Base-by-base conservation (phyloP, 1,140 invertebrate genomes). In the Octopus bimaculoides region DNA sequence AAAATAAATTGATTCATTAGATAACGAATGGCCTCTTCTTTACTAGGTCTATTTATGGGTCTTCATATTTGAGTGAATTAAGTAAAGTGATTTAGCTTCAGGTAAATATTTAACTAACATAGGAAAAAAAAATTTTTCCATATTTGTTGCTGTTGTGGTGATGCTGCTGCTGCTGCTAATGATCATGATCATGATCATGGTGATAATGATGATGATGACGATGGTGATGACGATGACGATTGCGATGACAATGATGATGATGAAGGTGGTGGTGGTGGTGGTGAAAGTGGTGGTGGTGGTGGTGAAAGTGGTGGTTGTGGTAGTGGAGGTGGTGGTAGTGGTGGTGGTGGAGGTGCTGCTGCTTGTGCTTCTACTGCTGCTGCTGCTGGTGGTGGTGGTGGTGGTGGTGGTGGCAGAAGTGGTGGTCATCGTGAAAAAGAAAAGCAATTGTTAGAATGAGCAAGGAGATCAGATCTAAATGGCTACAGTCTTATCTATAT, bases 181-280 rank as follows among this genome's bases (percentile, higher is more conserved):
- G 8, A n/a, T n/a, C 4, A 26, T 5, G 7, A 4, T 20, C 54
- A 69, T 4, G n/a, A 4, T 55, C n/a, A 7, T 56, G 4, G 17
- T 41, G 17, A 12, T 5, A 14, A 8, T 71, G 8, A 78, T 76
- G 8, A 9, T 76, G 8, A 9, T 5, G 75, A 17, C 77, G 5
- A 53, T 41, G 55, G n/a, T 69, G 14, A 52, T 14, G 9, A 12
- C 52, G 20, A n/a, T 6, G 5, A 66, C 54, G 7, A 78, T 73
- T n/a, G 20, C 61, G 20, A 55, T 76, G 20, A 75, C 82, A 81
- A 83, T 74, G 82, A 82, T 77, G 83, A 83, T 54, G 81, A 80
- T 9, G 17, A 82, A 10, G 82, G 83, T 75, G 83, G 83, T 61
- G 80, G 80, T 56, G 83, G 83, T n/a, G 82, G 83, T 71, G 83